Evolutionary conservation across 1,140 invertebrate genomes (phyloP).

Genomic region (Pteromalus puparum): DNA sequence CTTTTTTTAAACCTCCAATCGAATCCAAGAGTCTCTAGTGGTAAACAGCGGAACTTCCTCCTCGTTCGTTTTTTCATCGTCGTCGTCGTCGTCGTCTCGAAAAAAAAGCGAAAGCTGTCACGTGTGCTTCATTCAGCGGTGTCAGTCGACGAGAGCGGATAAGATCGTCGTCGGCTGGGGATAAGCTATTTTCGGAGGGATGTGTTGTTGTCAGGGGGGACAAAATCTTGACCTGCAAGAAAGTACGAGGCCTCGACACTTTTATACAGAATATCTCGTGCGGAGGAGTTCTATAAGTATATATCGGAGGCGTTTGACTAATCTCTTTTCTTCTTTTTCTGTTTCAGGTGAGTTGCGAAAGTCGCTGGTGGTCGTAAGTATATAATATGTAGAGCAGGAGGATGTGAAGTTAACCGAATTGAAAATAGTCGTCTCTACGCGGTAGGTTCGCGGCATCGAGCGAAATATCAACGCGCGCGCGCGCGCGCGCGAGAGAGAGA

Average conservation of each 20-base stretch:
- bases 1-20: constrained; percentile 32
- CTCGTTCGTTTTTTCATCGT: background rate
- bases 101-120: background rate
- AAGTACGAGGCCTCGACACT: no score
- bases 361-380: background rate
- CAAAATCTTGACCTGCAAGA: background rate
- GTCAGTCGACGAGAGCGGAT: constrained; percentile 3
- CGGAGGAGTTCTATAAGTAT: no score
- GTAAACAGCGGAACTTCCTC: background rate
- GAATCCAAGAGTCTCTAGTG: background rate
- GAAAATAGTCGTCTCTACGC: no score
- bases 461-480: no score
- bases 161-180: background rate
- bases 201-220: background rate
- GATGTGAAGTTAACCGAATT: no score
- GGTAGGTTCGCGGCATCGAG: no score
- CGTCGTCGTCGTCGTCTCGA: background rate
- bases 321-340: background rate
- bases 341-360: constrained; percentile 11
- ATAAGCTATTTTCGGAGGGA: constrained; percentile 27
- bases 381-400: no score
- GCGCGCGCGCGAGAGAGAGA: no score
- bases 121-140: background rate
- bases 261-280: background rate
- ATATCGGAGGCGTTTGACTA: background rate